phyloP scores from a whole-genome alignment of 2,797 vertebrate species.

The Gambelia wislizenii region DNA sequence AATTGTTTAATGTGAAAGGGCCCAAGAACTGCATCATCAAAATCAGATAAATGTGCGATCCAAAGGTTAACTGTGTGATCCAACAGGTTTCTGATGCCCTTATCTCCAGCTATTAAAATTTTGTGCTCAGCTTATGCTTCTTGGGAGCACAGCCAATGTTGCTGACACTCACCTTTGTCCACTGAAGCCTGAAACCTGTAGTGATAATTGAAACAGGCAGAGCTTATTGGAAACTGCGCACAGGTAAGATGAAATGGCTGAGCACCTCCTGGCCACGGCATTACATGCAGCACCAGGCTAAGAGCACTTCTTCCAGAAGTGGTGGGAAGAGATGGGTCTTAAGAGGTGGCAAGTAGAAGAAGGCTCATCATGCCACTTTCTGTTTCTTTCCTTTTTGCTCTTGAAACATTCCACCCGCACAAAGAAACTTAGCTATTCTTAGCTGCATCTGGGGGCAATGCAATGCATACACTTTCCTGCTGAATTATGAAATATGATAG shows the following conservation, averaged over 20 bases:
- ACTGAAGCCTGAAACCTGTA: background rate
- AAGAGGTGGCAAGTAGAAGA: background rate
- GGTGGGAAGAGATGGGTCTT: background rate
- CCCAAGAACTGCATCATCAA: background rate
- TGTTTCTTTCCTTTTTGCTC: constrained; percentile 35
- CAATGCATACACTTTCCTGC: constrained; percentile 72
- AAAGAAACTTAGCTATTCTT: constrained; percentile 77
- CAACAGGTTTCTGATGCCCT: background rate
- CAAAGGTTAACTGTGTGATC: background rate
- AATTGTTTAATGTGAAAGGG: too few species aligned
- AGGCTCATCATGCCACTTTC: constrained; percentile 25
- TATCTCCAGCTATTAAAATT: background rate
- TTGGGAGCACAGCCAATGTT: background rate
- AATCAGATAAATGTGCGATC: background rate
- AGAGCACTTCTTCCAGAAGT: constrained; percentile 33
- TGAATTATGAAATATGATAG: constrained; percentile 77
- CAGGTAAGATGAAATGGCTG: background rate
- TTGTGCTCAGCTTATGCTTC: background rate
- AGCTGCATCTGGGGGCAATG: constrained; percentile 64
- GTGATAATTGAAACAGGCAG: constrained; percentile 36
- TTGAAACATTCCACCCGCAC: constrained; percentile 59
- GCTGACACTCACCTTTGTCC: background rate
- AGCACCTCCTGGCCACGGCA: constrained; percentile 34
- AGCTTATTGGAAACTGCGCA: background rate
- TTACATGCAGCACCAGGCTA: constrained; percentile 45